Percentiles rank a stretch among this genome's conserved stretches.
phyloP scores from a whole-genome alignment of 2,797 vertebrate species.

The Streptopelia turtur region DNA sequence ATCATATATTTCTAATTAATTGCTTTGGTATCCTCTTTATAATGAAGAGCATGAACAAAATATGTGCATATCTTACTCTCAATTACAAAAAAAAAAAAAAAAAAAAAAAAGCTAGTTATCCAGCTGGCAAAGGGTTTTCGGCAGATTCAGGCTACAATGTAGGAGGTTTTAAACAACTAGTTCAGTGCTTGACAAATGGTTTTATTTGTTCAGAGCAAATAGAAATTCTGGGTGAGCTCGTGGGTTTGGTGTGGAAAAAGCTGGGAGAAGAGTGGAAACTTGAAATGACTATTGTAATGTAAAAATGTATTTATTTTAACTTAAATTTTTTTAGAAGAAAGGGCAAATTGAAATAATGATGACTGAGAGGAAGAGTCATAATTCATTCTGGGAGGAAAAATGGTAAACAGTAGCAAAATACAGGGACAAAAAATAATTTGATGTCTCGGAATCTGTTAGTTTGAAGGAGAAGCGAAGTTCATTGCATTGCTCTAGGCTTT shows the following conservation, averaged over 20 bases:
- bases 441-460: neutral
- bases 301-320: neutral
- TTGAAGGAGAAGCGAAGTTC: neutral
- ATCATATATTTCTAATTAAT: slow-evolving; percentile 47
- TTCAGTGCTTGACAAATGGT: neutral
- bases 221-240: neutral
- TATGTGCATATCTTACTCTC: neutral
- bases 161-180: neutral
- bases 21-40: neutral
- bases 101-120: neutral
- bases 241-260: neutral
- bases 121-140: neutral
- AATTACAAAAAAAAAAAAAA: neutral
- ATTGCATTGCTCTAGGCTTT: neutral
- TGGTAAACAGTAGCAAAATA: neutral
- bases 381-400: neutral
- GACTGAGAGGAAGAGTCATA: fast-evolving
- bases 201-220: neutral
- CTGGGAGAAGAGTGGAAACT: neutral
- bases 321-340: neutral
- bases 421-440: neutral
- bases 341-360: neutral
- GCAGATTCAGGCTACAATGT: neutral
- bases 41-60: slow-evolving; percentile 16
- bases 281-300: neutral